Evolutionary conservation across 2,113 vertebrate genomes (phyloP), one percentile per base, ranked within the genome.

Genomic region (Cryptotis parvus): DNA sequence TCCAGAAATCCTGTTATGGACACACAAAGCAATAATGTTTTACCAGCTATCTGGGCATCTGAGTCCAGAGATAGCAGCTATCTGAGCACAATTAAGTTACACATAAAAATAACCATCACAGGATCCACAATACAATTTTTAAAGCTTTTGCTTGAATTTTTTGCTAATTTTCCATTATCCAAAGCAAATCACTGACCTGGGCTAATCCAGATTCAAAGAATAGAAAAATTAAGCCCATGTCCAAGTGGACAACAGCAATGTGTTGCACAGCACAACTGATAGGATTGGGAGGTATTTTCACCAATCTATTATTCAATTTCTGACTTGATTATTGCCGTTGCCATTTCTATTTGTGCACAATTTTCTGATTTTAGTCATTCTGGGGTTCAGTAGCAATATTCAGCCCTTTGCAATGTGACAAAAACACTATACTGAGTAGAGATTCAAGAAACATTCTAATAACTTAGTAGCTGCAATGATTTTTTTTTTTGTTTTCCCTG

Each of bases 391-490:
- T 31, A 4, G 78, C 81, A 84, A 83, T 2, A 9, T 80, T 31
- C 3, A 82, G 26, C 15, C 73, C 61, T 81, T n/a, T 52, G 58
- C 16, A 66, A 41, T 29, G 35, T 68, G 20, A 52, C 26, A 61
- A 18, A 73, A 90, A 91, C 11, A 52, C 10, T 66, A 39, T 18
- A 29, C 3, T 55, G 52, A 29, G 5, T 33, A 11, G 27, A 7
- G 87, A 77, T 84, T 93, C 29, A 63, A 89, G 9, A 94, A 75
- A 61, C 26, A 2, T 75, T 49, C 33, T 55, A 49, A 3, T 84
- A 16, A 45, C 18, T 78, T 58, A 6, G 37, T 61, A 83, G 39
- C 5, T 3, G 11, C 10, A 10, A 63, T 2, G 81, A 37, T 70
- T 94, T 78, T 81, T 27, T 61, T 12, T 41, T 82, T 78, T 29